Conservation (phyloP, 1,140 invertebrate species). For the Potamilus streckersoni region DNA sequence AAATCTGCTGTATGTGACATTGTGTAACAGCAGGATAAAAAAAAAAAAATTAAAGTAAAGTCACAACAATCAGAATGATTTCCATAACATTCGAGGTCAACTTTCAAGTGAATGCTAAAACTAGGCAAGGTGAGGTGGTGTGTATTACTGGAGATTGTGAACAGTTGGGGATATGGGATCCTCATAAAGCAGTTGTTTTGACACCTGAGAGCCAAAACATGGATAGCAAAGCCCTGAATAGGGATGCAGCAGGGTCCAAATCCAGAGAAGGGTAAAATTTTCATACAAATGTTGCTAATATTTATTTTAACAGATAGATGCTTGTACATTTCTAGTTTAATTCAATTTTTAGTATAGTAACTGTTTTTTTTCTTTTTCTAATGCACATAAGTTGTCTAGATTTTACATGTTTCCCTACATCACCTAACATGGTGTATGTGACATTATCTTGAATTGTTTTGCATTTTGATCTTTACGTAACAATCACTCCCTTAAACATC, state of each 20-base stretch:
- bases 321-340: background rate
- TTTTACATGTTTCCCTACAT: too few relatives aligned
- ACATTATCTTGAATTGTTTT: too few relatives aligned
- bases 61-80: background rate
- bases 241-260: background rate
- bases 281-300: background rate
- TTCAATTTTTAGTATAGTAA: too few relatives aligned
- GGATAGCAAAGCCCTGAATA: background rate
- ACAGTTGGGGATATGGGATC: slow-evolving; percentile 27
- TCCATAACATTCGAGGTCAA: slow-evolving; percentile 22
- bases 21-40: too few relatives aligned
- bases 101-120: slow-evolving; percentile 14
- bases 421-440: too few relatives aligned
- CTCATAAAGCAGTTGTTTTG: slow-evolving; percentile 7
- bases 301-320: background rate
- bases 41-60: too few relatives aligned
- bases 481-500: too few relatives aligned
- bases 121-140: slow-evolving; percentile 12
- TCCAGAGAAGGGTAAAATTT: background rate
- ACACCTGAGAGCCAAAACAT: background rate
- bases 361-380: too few relatives aligned
- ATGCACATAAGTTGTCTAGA: too few relatives aligned
- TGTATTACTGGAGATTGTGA: slow-evolving; percentile 24
- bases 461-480: too few relatives aligned
- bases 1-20: too few relatives aligned